These are phyloP conservation scores for Megastigmus dorsalis DNA, from an alignment of 2,888 invertebrate genomes.

Conservation along the genomic window DNA sequence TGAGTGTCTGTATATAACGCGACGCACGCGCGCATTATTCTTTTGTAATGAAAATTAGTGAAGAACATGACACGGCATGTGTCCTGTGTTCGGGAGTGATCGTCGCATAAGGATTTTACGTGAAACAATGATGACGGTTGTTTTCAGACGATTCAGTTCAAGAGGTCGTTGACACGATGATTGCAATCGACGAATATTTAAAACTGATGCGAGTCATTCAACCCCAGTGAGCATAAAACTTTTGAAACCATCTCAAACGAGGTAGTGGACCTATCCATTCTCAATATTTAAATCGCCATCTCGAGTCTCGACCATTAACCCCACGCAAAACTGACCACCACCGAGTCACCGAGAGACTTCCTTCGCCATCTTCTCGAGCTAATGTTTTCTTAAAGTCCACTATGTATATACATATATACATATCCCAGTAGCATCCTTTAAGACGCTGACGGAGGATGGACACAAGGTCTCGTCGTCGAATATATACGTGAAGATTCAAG, in stretches of 20 bases:
- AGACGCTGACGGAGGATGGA: constrained; percentile 28
- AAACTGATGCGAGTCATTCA: not conserved
- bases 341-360: not conserved
- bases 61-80: too few species aligned
- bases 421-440: not conserved
- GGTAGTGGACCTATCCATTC: not conserved
- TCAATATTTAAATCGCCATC: constrained; percentile 20
- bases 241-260: constrained; percentile 16
- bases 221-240: not conserved
- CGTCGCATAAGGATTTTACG: too few species aligned
- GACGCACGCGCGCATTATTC: not conserved
- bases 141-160: too few species aligned
- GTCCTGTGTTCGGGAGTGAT: too few species aligned
- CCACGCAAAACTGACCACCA: too few species aligned
- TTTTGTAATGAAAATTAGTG: not conserved
- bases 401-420: too few species aligned
- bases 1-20: too few species aligned
- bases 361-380: not conserved
- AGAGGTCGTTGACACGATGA: too few species aligned
- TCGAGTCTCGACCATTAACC: not conserved
- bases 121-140: too few species aligned
- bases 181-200: too few species aligned
- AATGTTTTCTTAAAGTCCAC: constrained; percentile 41
- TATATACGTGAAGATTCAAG: constrained; percentile 9
- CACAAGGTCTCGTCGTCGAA: too few species aligned